phyloP scores from a whole-genome alignment of 2,888 invertebrate species.

The Tinea semifulvella region DNA sequence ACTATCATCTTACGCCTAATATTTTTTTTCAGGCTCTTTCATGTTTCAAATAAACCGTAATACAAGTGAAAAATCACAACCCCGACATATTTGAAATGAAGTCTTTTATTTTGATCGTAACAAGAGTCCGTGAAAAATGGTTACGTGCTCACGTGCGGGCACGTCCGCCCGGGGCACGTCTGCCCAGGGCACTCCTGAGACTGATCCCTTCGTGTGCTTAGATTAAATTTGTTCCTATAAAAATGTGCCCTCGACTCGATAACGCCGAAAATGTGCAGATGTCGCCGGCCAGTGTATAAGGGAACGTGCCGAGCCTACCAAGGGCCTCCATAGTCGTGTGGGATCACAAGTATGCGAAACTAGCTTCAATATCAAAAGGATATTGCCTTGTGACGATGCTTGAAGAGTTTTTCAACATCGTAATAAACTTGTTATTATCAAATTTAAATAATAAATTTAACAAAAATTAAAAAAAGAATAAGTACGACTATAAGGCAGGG shows the following conservation, averaged over 20 bases:
- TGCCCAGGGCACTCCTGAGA: conserved; percentile 49
- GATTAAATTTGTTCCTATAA: conserved; percentile 63
- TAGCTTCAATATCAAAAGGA: conserved; percentile 28
- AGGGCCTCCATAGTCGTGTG: conserved; percentile 22
- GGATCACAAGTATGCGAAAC: conserved; percentile 24
- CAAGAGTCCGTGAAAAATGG: conserved; percentile 31
- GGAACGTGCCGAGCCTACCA: conserved; percentile 48
- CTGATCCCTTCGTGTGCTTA: conserved; percentile 58
- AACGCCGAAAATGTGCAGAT: conserved; percentile 59
- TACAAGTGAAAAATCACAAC: conserved; percentile 4
- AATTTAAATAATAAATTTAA: no score
- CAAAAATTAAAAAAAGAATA: no score
- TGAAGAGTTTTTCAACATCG: background rate
- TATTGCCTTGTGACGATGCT: conserved; percentile 21
- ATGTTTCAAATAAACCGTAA: no score
- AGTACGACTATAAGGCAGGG: no score
- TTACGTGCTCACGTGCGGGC: conserved; percentile 32
- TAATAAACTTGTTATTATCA: no score
- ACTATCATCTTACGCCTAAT: no score
- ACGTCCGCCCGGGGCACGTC: conserved; percentile 48
- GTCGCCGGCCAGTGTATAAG: conserved; percentile 51
- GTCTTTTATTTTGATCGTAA: conserved; percentile 47
- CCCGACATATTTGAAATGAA: conserved; percentile 29
- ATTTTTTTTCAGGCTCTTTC: no score
- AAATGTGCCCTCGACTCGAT: conserved; percentile 55